These are phyloP conservation scores for Mus musculus DNA, from an alignment of 2,113 vertebrate species.

Conservation along the genomic window DNA sequence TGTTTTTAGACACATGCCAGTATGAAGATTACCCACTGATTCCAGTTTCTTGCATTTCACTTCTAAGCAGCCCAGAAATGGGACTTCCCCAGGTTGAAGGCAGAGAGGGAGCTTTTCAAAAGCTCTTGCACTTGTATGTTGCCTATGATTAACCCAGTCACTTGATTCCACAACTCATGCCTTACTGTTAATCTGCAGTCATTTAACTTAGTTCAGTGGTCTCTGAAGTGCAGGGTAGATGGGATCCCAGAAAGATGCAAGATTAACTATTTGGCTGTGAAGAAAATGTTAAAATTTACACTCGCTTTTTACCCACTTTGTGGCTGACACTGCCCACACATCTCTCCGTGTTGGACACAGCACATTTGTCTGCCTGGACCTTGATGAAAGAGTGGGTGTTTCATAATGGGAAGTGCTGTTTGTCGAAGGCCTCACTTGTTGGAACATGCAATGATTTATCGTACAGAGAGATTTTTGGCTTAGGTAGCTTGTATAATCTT, in stretches of 20 bases:
- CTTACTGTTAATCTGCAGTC: background rate
- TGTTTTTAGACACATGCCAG: constrained; percentile 1
- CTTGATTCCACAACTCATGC: constrained; percentile 9
- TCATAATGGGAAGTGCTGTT: constrained; percentile 49
- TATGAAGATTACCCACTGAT: constrained; percentile 45
- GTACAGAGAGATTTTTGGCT: constrained; percentile 10
- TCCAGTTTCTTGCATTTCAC: background rate
- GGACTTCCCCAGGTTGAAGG: background rate
- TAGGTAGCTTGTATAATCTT: background rate
- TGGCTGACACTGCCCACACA: background rate
- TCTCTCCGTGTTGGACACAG: background rate
- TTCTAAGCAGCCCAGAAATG: constrained; percentile 34
- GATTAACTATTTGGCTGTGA: constrained; percentile 1
- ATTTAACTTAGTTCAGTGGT: background rate
- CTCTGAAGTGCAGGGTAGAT: background rate
- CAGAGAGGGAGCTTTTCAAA: constrained; percentile 20
- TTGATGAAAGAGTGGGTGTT: constrained; percentile 38
- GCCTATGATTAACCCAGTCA: background rate
- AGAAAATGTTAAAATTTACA: constrained; percentile 12
- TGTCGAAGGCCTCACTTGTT: constrained; percentile 9
- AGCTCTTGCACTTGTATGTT: background rate
- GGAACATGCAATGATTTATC: constrained; percentile 30
- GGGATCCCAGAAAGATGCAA: background rate
- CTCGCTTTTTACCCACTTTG: constrained; percentile 48
- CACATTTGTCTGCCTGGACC: background rate